phyloP scores from a whole-genome alignment of 2,113 vertebrate species.

The Notiomystis cincta region DNA sequence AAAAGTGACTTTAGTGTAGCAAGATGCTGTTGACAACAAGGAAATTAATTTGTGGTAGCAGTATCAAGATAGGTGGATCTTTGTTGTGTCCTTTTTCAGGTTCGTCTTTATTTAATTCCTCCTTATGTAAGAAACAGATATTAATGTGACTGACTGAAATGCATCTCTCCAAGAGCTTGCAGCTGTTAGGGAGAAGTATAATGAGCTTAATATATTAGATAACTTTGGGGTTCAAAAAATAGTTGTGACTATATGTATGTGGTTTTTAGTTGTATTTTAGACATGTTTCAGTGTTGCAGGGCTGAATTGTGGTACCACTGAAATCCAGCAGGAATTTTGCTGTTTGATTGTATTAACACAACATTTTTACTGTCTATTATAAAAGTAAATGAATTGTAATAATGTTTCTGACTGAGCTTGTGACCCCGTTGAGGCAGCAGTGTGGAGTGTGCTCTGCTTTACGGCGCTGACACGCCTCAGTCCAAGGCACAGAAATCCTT shows the following conservation, averaged over 20 bases:
- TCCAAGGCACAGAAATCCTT: background rate
- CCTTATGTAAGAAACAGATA: background rate
- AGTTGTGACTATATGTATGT: background rate
- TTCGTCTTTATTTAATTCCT: background rate
- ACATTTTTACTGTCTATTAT: background rate
- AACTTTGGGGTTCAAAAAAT: background rate
- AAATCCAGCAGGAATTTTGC: background rate
- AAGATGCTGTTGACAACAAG: background rate
- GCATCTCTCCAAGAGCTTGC: background rate
- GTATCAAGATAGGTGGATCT: background rate
- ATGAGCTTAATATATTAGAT: background rate
- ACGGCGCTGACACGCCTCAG: accelerated
- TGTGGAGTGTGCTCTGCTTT: background rate
- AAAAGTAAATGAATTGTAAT: background rate
- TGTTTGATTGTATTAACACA: background rate
- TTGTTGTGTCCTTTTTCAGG: background rate
- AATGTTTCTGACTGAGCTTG: background rate
- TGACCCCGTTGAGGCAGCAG: background rate
- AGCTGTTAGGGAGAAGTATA: background rate
- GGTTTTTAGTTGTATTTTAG: background rate
- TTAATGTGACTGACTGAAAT: background rate
- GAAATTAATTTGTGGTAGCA: background rate
- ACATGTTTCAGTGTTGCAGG: background rate
- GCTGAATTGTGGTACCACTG: background rate
- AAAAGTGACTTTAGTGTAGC: background rate